Evolutionary conservation across 2,797 vertebrate species (phyloP).

Genomic region (Astyanax mexicanus): DNA sequence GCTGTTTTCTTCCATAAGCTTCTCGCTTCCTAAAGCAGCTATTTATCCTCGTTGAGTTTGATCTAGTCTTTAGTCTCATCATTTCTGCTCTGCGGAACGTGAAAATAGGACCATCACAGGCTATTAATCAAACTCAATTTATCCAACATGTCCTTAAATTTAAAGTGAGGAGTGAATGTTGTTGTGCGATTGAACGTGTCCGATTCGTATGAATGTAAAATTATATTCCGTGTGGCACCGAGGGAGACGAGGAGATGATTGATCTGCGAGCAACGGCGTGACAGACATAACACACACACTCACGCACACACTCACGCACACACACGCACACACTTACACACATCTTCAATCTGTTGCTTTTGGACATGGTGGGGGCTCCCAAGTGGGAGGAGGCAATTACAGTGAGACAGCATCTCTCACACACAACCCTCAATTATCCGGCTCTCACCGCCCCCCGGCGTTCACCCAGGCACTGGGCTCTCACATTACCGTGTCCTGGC

Average conservation of each 20-base stretch:
- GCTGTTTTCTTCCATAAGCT: neutral
- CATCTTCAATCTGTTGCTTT: constrained; percentile 51
- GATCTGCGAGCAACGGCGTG: constrained; percentile 33
- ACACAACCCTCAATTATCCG: constrained; percentile 54
- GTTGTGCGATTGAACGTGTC: neutral
- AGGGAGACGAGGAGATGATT: constrained; percentile 38
- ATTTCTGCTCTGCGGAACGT: neutral
- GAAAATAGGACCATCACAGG: constrained; percentile 4
- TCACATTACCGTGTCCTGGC: neutral
- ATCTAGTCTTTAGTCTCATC: neutral
- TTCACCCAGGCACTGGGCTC: neutral
- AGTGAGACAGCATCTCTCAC: constrained; percentile 50
- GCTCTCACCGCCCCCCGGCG: no score
- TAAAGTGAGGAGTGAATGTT: neutral
- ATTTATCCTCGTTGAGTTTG: neutral
- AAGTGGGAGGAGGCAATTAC: constrained; percentile 49
- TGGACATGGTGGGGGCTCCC: constrained; percentile 46
- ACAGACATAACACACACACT: constrained; percentile 25
- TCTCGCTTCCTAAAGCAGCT: neutral
- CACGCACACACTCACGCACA: constrained; percentile 7
- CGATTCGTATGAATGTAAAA: constrained; percentile 20
- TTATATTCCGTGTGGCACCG: neutral
- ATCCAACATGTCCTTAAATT: neutral
- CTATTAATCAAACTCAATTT: constrained; percentile 1
- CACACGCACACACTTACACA: constrained; percentile 23